Conservation (phyloP, 2,888 invertebrate genomes). For the Psylliodes chrysocephalus region DNA sequence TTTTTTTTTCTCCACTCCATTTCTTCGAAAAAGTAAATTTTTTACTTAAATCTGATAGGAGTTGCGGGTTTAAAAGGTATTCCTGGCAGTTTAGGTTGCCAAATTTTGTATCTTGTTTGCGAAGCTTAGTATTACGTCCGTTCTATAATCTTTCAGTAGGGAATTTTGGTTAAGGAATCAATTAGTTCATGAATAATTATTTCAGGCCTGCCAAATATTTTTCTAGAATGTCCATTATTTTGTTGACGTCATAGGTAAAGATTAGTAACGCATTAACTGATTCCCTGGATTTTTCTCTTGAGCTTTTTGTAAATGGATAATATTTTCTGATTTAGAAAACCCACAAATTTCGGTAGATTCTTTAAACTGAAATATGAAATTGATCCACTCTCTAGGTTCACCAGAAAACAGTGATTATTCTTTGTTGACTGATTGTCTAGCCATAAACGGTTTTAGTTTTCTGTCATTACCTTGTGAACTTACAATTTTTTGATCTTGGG, state of each 20-base stretch:
- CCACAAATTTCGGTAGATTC: not conserved
- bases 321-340: not conserved
- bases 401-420: constrained; percentile 8
- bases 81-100: constrained; percentile 5
- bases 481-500: not conserved
- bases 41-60: not conserved
- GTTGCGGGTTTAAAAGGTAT: constrained; percentile 8
- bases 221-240: not conserved
- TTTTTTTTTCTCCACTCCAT: not conserved
- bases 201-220: constrained; percentile 14
- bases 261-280: not conserved
- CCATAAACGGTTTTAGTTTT: not conserved
- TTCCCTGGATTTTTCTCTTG: not conserved
- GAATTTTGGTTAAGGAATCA: not conserved
- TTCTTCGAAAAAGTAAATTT: not conserved
- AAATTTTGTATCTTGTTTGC: constrained; percentile 2
- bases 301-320: constrained; percentile 6
- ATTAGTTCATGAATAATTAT: constrained; percentile 19
- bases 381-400: constrained; percentile 11
- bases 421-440: constrained; percentile 11
- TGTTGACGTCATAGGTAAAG: constrained; percentile 1
- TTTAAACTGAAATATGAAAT: constrained; percentile 12
- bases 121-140: not conserved
- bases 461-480: not conserved
- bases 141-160: not conserved